phyloP scores from a whole-genome alignment of 2,797 vertebrate genomes.

The Ficedula albicollis region DNA sequence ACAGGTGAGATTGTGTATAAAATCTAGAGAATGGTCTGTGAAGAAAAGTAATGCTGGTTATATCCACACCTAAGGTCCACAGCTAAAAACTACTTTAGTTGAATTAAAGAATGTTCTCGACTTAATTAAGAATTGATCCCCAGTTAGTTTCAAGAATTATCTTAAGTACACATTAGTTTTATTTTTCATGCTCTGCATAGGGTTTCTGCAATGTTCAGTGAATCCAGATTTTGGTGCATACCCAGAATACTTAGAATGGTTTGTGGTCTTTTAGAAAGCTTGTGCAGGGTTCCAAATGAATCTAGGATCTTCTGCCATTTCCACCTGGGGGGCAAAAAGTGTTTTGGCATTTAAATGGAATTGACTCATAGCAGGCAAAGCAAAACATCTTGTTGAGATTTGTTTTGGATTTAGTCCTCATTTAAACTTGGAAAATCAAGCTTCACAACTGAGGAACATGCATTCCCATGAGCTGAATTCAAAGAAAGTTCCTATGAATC shows the following conservation, averaged over 20 bases:
- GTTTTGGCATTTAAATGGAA: background rate
- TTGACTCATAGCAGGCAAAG: background rate
- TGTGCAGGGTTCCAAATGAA: background rate
- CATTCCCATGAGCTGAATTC: background rate
- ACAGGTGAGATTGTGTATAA: background rate
- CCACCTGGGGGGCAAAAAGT: background rate
- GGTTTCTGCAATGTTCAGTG: background rate
- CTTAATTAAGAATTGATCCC: background rate
- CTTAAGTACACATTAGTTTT: background rate
- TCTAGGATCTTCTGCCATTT: background rate
- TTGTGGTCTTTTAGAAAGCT: conserved; percentile 12
- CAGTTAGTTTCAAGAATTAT: background rate
- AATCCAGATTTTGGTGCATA: background rate
- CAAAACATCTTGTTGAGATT: background rate
- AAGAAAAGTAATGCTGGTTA: background rate
- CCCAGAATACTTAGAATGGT: background rate
- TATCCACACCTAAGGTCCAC: background rate
- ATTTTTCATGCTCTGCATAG: background rate
- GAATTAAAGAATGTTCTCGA: background rate
- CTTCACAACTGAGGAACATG: background rate
- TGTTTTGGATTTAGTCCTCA: background rate
- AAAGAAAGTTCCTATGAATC: background rate
- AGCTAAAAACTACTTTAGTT: background rate
- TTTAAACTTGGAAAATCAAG: background rate
- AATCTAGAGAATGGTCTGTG: background rate